Evolutionary conservation across 2,797 vertebrate species (phyloP).

Genomic region (Danio aesculapii): DNA sequence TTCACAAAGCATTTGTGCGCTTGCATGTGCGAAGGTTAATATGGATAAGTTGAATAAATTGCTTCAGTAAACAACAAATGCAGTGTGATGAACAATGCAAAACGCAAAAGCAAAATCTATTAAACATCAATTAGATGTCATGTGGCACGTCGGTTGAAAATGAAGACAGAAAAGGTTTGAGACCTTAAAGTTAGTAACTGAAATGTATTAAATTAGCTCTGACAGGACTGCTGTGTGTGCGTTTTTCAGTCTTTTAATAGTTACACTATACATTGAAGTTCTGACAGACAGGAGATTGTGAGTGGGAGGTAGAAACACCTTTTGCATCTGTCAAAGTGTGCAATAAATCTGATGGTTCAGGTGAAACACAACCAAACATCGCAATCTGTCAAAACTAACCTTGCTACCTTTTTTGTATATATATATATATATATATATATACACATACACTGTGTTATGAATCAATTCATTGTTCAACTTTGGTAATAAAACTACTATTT

Average conservation of each 20-base stretch:
- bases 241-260: not conserved
- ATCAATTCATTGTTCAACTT: not conserved
- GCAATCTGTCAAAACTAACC: conserved; percentile 39
- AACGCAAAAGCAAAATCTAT: conserved; percentile 27
- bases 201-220: conserved; percentile 24
- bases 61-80: conserved; percentile 31
- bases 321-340: conserved; percentile 39
- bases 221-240: not conserved
- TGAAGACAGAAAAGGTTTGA: conserved; percentile 2
- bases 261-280: not conserved
- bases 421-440: too few relatives aligned
- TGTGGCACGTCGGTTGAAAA: not conserved
- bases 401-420: not conserved
- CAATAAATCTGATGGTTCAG: conserved; percentile 31
- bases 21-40: conserved; percentile 12
- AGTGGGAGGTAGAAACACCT: conserved; percentile 17
- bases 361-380: conserved; percentile 29
- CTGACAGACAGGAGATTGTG: conserved; percentile 1
- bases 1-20: conserved; percentile 5
- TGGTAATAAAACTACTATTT: not conserved
- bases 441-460: not conserved
- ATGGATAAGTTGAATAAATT: conserved; percentile 14
- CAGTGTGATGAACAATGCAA: conserved; percentile 16
- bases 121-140: conserved; percentile 2
- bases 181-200: not conserved